A percentile compares a stretch with the other conserved stretches of the same genome.
These are phyloP conservation scores for Chloroceryle aenea DNA, from an alignment of 2,113 vertebrate genomes.

Conservation along the genomic window DNA sequence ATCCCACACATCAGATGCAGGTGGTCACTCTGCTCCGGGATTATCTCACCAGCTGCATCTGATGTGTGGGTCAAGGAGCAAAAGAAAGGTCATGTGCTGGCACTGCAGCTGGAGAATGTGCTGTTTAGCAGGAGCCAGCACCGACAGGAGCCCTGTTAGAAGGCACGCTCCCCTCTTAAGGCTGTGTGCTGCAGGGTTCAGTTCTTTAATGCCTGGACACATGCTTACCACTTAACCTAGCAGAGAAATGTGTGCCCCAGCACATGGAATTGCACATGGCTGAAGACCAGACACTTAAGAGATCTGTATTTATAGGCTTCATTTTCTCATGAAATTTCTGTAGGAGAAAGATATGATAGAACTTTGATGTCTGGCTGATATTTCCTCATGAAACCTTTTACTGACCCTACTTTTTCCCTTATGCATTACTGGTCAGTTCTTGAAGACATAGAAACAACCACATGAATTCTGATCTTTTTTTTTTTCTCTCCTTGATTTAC, in stretches of 20 bases:
- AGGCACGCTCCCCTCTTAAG: neutral
- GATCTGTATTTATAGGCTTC: neutral
- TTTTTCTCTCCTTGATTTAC: neutral
- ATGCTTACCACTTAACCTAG: neutral
- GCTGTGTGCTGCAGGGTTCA: neutral
- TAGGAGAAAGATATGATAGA: neutral
- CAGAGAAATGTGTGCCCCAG: neutral
- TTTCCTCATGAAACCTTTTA: slow-evolving; percentile 3
- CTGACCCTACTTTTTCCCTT: neutral
- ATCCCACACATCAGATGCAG: slow-evolving; percentile 31
- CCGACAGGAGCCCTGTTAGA: neutral
- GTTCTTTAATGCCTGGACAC: neutral
- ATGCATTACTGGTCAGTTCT: neutral
- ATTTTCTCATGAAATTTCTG: neutral
- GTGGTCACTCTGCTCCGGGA: slow-evolving; percentile 33
- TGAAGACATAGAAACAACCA: neutral
- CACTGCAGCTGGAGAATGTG: slow-evolving; percentile 52
- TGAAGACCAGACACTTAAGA: neutral
- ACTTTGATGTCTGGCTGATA: neutral
- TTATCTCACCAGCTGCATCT: slow-evolving; percentile 59
- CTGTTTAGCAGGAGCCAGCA: neutral
- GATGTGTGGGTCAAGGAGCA: slow-evolving; percentile 61
- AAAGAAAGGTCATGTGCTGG: slow-evolving; percentile 30
- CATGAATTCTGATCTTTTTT: neutral
- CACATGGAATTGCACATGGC: neutral